Conservation (phyloP, 2,888 invertebrate genomes). For the Bedellia somnulentella region DNA sequence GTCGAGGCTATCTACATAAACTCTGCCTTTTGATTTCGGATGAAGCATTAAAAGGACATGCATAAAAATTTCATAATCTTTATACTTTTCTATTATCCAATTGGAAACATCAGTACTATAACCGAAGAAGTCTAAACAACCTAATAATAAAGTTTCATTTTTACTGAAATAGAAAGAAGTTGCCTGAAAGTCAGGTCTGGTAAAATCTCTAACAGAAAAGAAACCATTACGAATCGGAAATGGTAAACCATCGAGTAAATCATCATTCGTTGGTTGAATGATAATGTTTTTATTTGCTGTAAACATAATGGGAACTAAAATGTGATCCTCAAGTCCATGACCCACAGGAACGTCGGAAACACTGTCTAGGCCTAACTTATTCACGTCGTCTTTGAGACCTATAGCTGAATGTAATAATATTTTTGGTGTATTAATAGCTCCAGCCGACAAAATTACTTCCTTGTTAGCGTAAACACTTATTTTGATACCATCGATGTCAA, state of each 20-base stretch:
- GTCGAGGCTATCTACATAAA: constrained; percentile 47
- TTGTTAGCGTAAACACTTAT: constrained; percentile 17
- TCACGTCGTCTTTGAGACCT: constrained; percentile 26
- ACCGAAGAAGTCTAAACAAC: not conserved
- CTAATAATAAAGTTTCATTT: constrained; percentile 3
- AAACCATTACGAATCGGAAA: constrained; percentile 3
- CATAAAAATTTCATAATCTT: no score
- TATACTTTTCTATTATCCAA: no score
- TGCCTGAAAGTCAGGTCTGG: constrained; percentile 2
- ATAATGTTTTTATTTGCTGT: not conserved
- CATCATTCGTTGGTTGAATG: not conserved
- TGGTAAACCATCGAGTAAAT: not conserved
- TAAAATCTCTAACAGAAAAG: not conserved
- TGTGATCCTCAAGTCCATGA: constrained; percentile 37
- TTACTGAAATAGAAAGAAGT: not conserved
- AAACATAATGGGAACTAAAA: constrained; percentile 5
- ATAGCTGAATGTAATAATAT: constrained; percentile 37
- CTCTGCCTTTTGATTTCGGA: constrained; percentile 42
- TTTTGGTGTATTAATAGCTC: constrained; percentile 31
- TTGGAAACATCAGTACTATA: constrained; percentile 7
- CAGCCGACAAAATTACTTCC: constrained; percentile 38
- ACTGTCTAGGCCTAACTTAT: constrained; percentile 18
- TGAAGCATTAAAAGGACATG: constrained; percentile 17
- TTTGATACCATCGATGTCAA: not conserved
- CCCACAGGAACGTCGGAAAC: constrained; percentile 32